Conservation (phyloP, 2,888 invertebrate species). For the Luffia ferchaultella region DNA sequence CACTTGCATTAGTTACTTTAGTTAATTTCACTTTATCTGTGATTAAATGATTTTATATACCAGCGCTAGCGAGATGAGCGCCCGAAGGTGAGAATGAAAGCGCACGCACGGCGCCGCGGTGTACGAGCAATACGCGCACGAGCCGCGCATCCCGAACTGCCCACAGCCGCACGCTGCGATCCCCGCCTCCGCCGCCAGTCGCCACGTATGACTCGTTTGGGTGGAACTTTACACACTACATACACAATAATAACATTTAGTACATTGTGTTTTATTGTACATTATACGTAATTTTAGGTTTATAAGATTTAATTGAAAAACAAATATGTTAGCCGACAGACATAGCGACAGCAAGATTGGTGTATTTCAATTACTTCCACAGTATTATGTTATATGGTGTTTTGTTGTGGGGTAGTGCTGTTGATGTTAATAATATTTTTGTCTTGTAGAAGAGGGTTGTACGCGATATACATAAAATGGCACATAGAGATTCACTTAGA, state of each 20-base stretch:
- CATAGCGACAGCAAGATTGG: too few relatives aligned
- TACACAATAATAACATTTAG: not conserved
- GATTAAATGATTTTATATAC: too few relatives aligned
- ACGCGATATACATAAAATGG: too few relatives aligned
- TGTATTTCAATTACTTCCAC: too few relatives aligned
- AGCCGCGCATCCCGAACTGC: slow-evolving; percentile 82
- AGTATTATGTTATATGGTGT: too few relatives aligned
- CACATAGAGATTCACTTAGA: too few relatives aligned
- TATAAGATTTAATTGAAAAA: too few relatives aligned
- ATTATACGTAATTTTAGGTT: too few relatives aligned
- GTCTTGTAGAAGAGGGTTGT: not conserved
- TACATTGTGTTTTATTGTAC: slow-evolving; percentile 1
- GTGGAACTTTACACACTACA: slow-evolving; percentile 86
- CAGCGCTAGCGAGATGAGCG: slow-evolving; percentile 83
- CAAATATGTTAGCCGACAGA: slow-evolving; percentile 3
- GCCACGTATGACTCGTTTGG: slow-evolving; percentile 91
- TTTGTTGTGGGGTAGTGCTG: too few relatives aligned
- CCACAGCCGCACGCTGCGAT: slow-evolving; percentile 89
- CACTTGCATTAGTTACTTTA: too few relatives aligned
- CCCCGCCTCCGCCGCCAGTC: slow-evolving; percentile 90
- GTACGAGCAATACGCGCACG: slow-evolving; percentile 81
- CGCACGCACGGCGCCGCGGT: slow-evolving; percentile 76
- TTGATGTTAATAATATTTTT: too few relatives aligned
- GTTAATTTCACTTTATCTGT: too few relatives aligned
- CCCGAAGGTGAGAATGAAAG: slow-evolving; percentile 89